These are phyloP conservation scores for Tenthredo amoena DNA, from an alignment of 2,888 invertebrate species.

Conservation along the genomic window DNA sequence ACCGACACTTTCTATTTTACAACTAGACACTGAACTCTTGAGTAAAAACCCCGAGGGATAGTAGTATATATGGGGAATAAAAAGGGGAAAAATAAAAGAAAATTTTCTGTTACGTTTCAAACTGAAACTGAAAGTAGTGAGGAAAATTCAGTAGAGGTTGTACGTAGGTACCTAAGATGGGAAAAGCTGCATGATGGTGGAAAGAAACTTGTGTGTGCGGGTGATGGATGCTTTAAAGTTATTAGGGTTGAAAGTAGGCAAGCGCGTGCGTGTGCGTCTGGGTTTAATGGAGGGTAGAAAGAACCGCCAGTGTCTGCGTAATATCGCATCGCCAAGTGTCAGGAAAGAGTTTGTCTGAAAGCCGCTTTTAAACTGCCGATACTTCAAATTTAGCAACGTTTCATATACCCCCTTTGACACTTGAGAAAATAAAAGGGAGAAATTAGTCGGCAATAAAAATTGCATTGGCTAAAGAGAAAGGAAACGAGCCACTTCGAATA, in stretches of 20 bases:
- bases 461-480: background rate
- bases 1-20: conserved; percentile 3
- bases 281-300: conserved; percentile 42
- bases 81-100: background rate
- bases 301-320: conserved; percentile 43
- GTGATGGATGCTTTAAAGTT: conserved; percentile 44
- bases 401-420: background rate
- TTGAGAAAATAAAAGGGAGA: conserved; percentile 1
- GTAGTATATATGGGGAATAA: background rate
- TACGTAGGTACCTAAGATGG: background rate
- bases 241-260: conserved; percentile 42
- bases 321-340: conserved; percentile 42
- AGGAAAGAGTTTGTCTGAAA: conserved; percentile 46
- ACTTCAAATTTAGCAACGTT: conserved; percentile 27
- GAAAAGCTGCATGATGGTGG: background rate
- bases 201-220: conserved; percentile 32
- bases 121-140: background rate
- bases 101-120: background rate
- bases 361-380: conserved; percentile 37
- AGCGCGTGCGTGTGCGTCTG: conserved; percentile 29
- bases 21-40: background rate
- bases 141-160: conserved; percentile 15
- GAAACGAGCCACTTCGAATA: background rate
- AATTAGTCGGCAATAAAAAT: conserved; percentile 30
- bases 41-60: background rate